A percentile compares a stretch with the other conserved stretches of the same genome.
phyloP scores from a whole-genome alignment of 2,888 invertebrate genomes.

The Thecocarcelia acutangulata region DNA sequence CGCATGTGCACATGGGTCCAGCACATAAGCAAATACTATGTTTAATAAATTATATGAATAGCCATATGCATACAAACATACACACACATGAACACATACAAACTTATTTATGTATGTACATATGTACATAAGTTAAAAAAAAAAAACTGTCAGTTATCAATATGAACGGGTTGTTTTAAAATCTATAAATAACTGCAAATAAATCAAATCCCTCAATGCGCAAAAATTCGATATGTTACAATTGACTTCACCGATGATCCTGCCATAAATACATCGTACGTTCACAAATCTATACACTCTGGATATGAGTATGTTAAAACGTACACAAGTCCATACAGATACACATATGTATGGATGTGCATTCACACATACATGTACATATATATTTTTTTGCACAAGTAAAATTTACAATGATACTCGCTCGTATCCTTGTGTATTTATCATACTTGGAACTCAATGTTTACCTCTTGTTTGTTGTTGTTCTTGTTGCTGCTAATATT shows the following conservation, averaged over 20 bases:
- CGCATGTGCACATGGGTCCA: background rate
- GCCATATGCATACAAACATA: background rate
- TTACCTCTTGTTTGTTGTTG: conserved; percentile 46
- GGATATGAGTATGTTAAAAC: conserved; percentile 7
- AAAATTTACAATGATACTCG: background rate
- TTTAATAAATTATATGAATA: conserved; percentile 44
- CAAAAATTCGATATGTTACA: conserved; percentile 81
- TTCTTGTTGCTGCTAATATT: conserved; percentile 49
- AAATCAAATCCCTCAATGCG: conserved; percentile 81
- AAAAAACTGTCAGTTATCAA: conserved; percentile 45
- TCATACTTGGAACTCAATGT: conserved; percentile 16
- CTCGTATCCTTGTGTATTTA: conserved; percentile 10
- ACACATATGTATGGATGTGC: conserved; percentile 1
- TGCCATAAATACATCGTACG: conserved; percentile 62
- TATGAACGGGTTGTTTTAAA: conserved; percentile 71
- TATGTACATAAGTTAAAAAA: background rate
- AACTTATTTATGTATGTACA: background rate
- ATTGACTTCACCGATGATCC: conserved; percentile 80
- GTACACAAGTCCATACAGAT: background rate
- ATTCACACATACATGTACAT: background rate
- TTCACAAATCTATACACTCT: conserved; percentile 37
- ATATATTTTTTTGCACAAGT: background rate
- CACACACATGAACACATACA: conserved; percentile 14
- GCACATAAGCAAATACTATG: conserved; percentile 9
- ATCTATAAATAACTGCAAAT: conserved; percentile 81